Percentiles rank a stretch among this genome's conserved stretches.
These are phyloP conservation scores for Tryphoninae sp. DNA, from an alignment of 2,888 invertebrate genomes.

Conservation along the genomic window DNA sequence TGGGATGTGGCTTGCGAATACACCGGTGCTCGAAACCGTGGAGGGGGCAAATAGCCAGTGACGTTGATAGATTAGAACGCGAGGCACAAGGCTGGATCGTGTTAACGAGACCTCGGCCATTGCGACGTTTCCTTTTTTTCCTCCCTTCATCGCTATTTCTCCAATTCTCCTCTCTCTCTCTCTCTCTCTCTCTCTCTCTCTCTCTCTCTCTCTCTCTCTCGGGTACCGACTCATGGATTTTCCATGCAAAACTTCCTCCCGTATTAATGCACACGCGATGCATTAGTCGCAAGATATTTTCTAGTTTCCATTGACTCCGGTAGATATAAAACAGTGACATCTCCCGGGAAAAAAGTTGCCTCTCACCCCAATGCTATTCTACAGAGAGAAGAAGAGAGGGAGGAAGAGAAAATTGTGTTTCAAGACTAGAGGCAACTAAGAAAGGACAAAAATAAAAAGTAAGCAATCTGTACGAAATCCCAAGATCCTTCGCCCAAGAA, in stretches of 20 bases:
- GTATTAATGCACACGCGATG: background rate
- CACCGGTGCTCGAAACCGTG: background rate
- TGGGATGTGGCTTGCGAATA: constrained; percentile 10
- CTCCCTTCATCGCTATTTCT: background rate
- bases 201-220: constrained; percentile 30
- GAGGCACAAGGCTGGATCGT: background rate
- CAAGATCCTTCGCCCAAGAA: background rate
- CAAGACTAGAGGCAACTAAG: background rate
- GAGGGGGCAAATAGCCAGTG: background rate
- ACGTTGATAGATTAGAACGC: constrained; percentile 50
- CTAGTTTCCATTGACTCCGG: background rate
- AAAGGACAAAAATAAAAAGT: background rate
- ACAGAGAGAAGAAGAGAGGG: background rate
- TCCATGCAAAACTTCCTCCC: constrained; percentile 8
- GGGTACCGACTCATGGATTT: background rate
- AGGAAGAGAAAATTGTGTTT: background rate
- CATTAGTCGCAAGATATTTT: background rate
- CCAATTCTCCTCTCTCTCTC: constrained; percentile 15
- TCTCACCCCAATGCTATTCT: background rate
- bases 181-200: constrained; percentile 28
- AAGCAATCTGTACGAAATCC: background rate
- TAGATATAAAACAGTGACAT: background rate
- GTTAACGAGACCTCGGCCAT: constrained; percentile 29
- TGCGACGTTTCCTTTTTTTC: background rate
- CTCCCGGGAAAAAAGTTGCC: background rate